Conservation (phyloP, 2,888 invertebrate species). For the Phoronis australis region DNA sequence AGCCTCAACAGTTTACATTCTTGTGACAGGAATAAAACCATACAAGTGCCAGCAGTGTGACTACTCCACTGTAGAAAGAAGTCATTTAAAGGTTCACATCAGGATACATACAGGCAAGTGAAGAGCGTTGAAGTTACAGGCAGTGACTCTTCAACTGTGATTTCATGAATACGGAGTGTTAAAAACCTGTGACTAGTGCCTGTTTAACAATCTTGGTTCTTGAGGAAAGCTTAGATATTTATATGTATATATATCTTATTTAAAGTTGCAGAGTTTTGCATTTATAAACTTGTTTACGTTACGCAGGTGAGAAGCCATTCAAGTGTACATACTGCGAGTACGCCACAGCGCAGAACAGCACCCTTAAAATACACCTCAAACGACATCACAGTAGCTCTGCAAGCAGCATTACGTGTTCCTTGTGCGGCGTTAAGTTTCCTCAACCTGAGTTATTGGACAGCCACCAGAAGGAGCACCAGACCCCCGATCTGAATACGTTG, state of each 20-base stretch:
- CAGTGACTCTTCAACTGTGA: too few species aligned
- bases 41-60: conserved; percentile 52
- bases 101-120: conserved; percentile 48
- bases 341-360: conserved; percentile 52
- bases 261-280: too few species aligned
- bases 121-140: too few species aligned
- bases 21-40: conserved; percentile 51
- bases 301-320: conserved; percentile 51
- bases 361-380: conserved; percentile 50
- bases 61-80: conserved; percentile 51
- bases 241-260: too few species aligned
- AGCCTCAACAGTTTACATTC: too few species aligned
- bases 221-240: too few species aligned
- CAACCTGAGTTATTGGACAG: conserved; percentile 16
- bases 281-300: too few species aligned
- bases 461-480: conserved; percentile 15
- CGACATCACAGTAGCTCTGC: conserved; percentile 40
- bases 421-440: conserved; percentile 23
- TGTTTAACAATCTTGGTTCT: too few species aligned
- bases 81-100: conserved; percentile 51
- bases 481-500: too few species aligned
- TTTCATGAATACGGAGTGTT: too few species aligned
- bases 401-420: conserved; percentile 17
- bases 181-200: too few species aligned
- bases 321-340: conserved; percentile 50